Conservation (phyloP, 1,140 invertebrate genomes). For the Fopius arisanus region DNA sequence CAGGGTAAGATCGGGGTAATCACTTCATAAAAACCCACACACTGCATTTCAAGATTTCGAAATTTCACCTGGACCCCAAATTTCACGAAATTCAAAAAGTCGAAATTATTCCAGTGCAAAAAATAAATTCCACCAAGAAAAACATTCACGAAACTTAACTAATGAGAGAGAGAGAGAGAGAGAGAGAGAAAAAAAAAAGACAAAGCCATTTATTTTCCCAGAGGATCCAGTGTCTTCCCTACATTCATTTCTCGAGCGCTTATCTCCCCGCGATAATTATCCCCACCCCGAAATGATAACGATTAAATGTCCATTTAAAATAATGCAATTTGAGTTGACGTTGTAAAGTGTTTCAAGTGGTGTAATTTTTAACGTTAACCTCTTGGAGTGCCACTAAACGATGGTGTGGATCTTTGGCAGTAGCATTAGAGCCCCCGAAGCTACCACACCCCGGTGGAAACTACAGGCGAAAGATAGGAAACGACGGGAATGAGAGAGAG, state of each 20-base stretch:
- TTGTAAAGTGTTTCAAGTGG: background rate
- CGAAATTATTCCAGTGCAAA: too few relatives aligned
- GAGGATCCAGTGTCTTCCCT: background rate
- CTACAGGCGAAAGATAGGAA: background rate
- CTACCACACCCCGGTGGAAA: background rate
- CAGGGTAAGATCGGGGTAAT: too few relatives aligned
- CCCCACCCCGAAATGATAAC: background rate
- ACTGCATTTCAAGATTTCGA: too few relatives aligned
- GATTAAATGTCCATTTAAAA: constrained; percentile 3
- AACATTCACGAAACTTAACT: too few relatives aligned
- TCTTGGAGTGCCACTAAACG: background rate
- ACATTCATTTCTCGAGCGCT: background rate
- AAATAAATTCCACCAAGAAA: too few relatives aligned
- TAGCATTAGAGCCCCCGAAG: background rate
- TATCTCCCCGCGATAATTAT: background rate
- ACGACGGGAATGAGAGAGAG: background rate
- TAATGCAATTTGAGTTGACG: background rate
- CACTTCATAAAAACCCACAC: too few relatives aligned
- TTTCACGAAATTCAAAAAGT: too few relatives aligned
- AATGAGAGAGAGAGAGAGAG: too few relatives aligned
- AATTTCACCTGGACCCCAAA: too few relatives aligned
- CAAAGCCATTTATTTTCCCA: too few relatives aligned
- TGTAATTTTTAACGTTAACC: background rate
- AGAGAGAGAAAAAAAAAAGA: too few relatives aligned
- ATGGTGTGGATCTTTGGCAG: background rate